Percentiles rank a stretch among this genome's conserved stretches.
These are phyloP conservation scores for Brachyrhaphis roseni DNA, from an alignment of 2,797 vertebrate species.

Conservation along the genomic window DNA sequence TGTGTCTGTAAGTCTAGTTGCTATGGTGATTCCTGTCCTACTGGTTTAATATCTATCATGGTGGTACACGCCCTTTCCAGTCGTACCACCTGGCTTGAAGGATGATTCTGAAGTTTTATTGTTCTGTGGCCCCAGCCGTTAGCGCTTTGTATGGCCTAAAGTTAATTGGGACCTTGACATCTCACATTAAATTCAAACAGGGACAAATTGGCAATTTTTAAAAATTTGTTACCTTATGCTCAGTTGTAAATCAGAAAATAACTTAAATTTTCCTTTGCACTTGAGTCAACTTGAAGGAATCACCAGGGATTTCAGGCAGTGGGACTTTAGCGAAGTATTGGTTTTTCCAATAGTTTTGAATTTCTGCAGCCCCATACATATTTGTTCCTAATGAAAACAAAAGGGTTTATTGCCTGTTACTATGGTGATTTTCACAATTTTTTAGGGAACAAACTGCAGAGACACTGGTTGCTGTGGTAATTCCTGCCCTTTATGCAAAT, in stretches of 20 bases:
- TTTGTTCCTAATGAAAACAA: not conserved
- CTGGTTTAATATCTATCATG: not conserved
- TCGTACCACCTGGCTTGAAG: not conserved
- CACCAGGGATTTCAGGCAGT: not conserved
- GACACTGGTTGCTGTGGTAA: not conserved
- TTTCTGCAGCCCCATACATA: not conserved
- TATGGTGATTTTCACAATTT: not conserved
- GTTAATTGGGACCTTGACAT: not conserved
- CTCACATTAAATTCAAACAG: not conserved
- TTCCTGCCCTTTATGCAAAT: not conserved
- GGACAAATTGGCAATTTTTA: not conserved
- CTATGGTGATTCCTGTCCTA: too few species aligned
- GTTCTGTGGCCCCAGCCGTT: not conserved
- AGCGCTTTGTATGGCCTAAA: not conserved
- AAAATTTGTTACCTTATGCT: not conserved
- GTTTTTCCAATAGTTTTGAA: not conserved
- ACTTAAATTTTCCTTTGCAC: not conserved
- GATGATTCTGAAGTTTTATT: not conserved
- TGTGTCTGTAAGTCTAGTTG: not conserved
- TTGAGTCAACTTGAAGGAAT: not conserved
- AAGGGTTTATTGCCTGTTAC: not conserved
- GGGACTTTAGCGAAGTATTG: not conserved
- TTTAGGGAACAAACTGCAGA: not conserved
- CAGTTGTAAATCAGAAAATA: not conserved
- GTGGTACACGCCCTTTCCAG: not conserved